Base-by-base conservation (phyloP, 2,113 vertebrate genomes). In the Girardinichthys multiradiatus region DNA sequence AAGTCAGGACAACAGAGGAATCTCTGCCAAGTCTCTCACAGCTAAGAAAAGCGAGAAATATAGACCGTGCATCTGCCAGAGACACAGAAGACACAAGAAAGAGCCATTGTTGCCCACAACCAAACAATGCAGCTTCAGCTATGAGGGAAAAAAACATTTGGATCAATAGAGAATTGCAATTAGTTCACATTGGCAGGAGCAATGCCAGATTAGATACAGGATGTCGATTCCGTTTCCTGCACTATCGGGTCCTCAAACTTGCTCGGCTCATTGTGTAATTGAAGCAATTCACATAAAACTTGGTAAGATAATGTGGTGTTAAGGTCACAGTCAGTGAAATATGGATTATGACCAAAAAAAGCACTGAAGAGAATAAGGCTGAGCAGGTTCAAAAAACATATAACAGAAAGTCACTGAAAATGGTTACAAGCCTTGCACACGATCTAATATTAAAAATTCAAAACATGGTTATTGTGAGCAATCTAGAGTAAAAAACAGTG, bases 101-200 rank as follows among this genome's bases (percentile, higher is more conserved):
- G 85, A 86, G 82, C 87, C 81, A 86, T 79, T 89, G 91, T 87
- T 70, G 77, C 85, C 82, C 83, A 77, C 77, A 88, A 90, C 84
- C 86, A 87, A 87, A 91, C 87, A 92, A 91, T 90, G 82, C 89
- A 87, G 85, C 87, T 86, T 71, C 78, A 89, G 89, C 90, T 80
- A 87, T 65, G 85, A 86, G 84, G 21, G 4, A 6, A 84, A 80
- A 84, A 90, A 81, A 37, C 86, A 89, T 74, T 60, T 76, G 85
- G 89, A 94, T 95, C 94, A 90, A 95, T 94, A 91, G 86, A 88
- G 91, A 91, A 91, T 91, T 90, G 90, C 90, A 93, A 94, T 94
- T 93, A 94, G 93, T 88, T 87, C 82, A 89, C 93, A 92, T 91
- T 91, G 92, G 92, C 92, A 93, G 87, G 69, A 90, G 90, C 75